Evolutionary conservation across 2,113 vertebrate genomes (phyloP), one percentile per base, ranked within the genome.

Genomic region (Athene cunicularia): DNA sequence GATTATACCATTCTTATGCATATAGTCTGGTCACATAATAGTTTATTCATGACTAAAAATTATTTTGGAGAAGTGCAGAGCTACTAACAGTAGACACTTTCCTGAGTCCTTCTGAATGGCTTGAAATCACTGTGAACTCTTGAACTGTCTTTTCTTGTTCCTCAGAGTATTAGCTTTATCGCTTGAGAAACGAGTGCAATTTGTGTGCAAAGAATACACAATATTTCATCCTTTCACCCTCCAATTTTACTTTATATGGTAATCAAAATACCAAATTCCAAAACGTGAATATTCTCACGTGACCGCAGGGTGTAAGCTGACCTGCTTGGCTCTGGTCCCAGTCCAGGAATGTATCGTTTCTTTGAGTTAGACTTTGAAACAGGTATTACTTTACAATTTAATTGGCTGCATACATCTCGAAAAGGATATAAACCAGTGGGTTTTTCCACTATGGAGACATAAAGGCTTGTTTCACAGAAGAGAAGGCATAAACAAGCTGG

Each of bases 331-430:
- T 74, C 86, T 73, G 73, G 4, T 91, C 97, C 94, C 89, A 93
- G 63, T 3, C 90, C 91, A 90, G 93, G 93, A 98, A 96, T 97
- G 96, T 92, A 80, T 84, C 59, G 72, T 55, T 90, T 88, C 96
- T 97, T 97, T 96, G 90, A 98, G 89, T 90, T 91, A 93, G 88
- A 75, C 92, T 98, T 98, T 97, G 82, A 97, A 97, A 93, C 74
- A 97, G 79, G 96, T 95, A 95, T 95, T 97, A 95, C 88, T 97
- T 97, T 97, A 97, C 95, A 95, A 88, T 97, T 98, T 98, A 98
- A 98, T 98, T 98, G 97, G 91, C 96, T 97, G 76, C 89, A 91
- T 97, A 85, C 96, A 98, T 97, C 88, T 95, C 58, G 1, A 93
- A 91, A 96, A 96, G 96, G 97, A 89, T 96, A 97, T 97, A 97